Evolutionary conservation across 2,797 vertebrate species (phyloP), one percentile per base, ranked within the genome.

Genomic region (Tenualosa thibaudeaui): DNA sequence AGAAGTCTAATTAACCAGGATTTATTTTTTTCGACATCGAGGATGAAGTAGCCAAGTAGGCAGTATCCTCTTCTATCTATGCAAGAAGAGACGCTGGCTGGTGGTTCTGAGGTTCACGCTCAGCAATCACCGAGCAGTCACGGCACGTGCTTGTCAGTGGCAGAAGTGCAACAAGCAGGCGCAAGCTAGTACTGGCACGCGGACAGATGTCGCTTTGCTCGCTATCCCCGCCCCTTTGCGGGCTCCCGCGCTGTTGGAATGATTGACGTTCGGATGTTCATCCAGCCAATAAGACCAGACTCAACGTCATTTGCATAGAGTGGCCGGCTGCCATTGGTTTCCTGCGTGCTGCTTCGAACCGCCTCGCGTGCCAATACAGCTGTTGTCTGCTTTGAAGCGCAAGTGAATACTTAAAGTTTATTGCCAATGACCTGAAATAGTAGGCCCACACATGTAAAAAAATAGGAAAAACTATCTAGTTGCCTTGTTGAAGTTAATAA

Each of bases 361-460:
- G 92, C 94, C 94, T 96, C 96, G 96, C 96, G 96, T 97, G 97
- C 95, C 96, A 90, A 88, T 91, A 92, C 95, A 93, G 95, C 93
- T 89, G 93, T 92, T 90, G 87, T 81, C 81, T 89, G 84, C 86
- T 91, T 85, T 85, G 87, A 93, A 89, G 90, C 87, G 86, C 89
- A 71, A 89, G 87, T 81, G 81, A 86, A 87, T 85, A 84, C 86
- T 89, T 22, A 5, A 71, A 71, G 65, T 84, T 81, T 86, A 86
- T 43, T 58, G 37, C 24, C 0, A 17, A 17, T 49, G 26, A 15
- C 43, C 75, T 82, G 37, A 78, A 46, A 78, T 78, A 43, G 71
- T 19, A 49, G 46, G 4, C 46, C 46, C 4, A 43, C 37, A 75
- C 68, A 75, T 31, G 15, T 31, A 82, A 46, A 62, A 40, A 49